phyloP scores from a whole-genome alignment of 1,140 invertebrate genomes.

The Acromyrmex heyeri region DNA sequence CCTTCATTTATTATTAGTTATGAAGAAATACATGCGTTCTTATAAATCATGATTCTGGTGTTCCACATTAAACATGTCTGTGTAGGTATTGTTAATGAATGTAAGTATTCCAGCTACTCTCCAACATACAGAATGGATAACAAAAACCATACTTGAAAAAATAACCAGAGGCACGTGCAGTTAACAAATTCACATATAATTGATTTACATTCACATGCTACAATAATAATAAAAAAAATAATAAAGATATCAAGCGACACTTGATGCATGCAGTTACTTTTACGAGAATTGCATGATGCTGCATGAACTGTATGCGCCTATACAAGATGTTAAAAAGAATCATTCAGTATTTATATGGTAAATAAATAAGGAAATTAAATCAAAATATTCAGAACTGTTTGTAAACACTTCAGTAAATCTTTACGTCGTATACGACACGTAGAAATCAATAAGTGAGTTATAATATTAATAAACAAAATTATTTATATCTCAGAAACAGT shows the following conservation, averaged over 20 bases:
- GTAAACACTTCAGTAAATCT: too few species aligned
- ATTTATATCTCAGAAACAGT: too few species aligned
- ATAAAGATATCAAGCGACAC: background rate
- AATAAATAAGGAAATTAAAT: too few species aligned
- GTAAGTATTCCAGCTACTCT: slow-evolving; percentile 66
- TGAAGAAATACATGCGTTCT: slow-evolving; percentile 57
- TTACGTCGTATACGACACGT: too few species aligned
- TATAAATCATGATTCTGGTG: slow-evolving; percentile 37
- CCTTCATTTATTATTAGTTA: slow-evolving; percentile 49
- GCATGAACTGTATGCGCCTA: background rate
- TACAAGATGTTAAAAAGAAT: background rate
- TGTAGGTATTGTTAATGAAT: slow-evolving; percentile 67
- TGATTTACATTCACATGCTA: slow-evolving; percentile 32
- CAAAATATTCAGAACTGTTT: too few species aligned
- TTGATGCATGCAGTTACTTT: slow-evolving; percentile 15
- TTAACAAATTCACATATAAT: slow-evolving; percentile 60
- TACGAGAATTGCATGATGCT: background rate
- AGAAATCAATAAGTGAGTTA: too few species aligned
- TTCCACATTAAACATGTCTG: slow-evolving; percentile 62
- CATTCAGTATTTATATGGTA: too few species aligned
- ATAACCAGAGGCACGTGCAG: slow-evolving; percentile 75
- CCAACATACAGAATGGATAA: slow-evolving; percentile 85
- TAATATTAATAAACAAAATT: too few species aligned
- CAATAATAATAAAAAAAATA: background rate
- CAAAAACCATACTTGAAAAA: slow-evolving; percentile 76